Evolutionary conservation across 2,113 vertebrate species (phyloP).

Genomic region (Psittacula cyanocephala): DNA sequence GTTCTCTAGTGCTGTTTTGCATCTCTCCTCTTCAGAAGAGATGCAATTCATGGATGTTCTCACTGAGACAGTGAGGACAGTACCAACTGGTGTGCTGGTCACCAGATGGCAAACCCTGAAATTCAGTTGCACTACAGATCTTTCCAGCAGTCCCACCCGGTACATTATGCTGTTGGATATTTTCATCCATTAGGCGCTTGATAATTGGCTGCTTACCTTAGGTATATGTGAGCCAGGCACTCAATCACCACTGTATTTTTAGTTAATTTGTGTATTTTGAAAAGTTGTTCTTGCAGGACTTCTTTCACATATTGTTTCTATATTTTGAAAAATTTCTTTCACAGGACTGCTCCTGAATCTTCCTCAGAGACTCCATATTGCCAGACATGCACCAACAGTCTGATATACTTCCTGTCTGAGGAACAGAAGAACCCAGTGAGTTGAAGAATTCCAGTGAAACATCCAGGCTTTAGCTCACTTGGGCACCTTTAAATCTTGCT

Average conservation of each 20-base stretch:
- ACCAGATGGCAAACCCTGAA: neutral
- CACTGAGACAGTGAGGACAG: neutral
- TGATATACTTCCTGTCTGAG: neutral
- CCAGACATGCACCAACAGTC: neutral
- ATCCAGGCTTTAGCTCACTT: neutral
- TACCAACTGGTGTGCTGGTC: neutral
- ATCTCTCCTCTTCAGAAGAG: neutral
- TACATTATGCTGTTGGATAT: neutral
- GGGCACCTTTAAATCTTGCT: neutral
- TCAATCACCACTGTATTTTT: neutral
- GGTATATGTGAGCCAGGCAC: neutral
- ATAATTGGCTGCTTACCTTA: neutral
- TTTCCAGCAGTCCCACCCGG: neutral
- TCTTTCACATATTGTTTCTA: neutral
- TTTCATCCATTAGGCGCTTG: neutral
- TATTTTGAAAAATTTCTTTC: neutral
- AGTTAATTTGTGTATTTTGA: neutral
- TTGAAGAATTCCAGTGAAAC: neutral
- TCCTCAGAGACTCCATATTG: neutral
- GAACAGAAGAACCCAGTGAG: conserved; percentile 45
- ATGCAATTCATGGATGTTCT: neutral
- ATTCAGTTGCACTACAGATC: neutral
- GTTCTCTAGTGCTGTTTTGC: neutral
- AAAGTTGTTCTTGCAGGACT: neutral
- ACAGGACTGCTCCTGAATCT: neutral